These are phyloP conservation scores for Esox lucius DNA, from an alignment of 2,797 vertebrate species.

Conservation along the genomic window DNA sequence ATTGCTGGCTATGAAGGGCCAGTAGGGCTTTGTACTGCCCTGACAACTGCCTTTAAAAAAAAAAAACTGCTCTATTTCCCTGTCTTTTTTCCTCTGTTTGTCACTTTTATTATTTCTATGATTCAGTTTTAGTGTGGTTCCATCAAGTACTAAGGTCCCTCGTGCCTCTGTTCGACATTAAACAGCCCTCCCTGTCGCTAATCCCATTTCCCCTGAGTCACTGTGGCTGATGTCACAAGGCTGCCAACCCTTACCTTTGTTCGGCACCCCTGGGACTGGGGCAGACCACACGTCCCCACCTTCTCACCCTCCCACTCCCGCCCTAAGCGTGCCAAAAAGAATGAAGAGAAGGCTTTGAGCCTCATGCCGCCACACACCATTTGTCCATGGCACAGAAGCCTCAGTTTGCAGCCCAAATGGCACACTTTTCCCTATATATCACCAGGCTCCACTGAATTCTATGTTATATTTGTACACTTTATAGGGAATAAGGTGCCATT, in stretches of 20 bases:
- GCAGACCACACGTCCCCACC: not conserved
- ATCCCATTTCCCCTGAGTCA: slow-evolving; percentile 60
- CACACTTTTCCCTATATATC: not conserved
- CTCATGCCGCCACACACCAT: slow-evolving; percentile 14
- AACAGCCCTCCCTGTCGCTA: slow-evolving; percentile 57
- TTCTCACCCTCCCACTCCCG: not conserved
- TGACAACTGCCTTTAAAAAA: not conserved
- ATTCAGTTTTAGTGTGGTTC: slow-evolving; percentile 34
- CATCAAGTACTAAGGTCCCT: slow-evolving; percentile 47
- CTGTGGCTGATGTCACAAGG: slow-evolving; percentile 44
- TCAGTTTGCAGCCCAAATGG: not conserved
- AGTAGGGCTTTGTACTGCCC: slow-evolving; percentile 8
- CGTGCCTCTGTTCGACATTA: slow-evolving; percentile 56
- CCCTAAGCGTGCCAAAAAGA: not conserved
- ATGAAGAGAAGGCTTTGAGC: not conserved
- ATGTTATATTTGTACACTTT: not conserved
- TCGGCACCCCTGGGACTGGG: not conserved
- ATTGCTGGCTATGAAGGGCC: slow-evolving; percentile 17
- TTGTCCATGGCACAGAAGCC: slow-evolving; percentile 17
- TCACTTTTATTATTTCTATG: slow-evolving; percentile 68
- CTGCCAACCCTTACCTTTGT: not conserved
- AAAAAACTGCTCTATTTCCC: slow-evolving; percentile 25
- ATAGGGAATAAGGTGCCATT: not conserved
- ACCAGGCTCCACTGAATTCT: not conserved
- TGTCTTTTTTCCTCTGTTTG: slow-evolving; percentile 60